Evolutionary conservation across 2,113 vertebrate species (phyloP).

Genomic region (Manacus vitellinus): DNA sequence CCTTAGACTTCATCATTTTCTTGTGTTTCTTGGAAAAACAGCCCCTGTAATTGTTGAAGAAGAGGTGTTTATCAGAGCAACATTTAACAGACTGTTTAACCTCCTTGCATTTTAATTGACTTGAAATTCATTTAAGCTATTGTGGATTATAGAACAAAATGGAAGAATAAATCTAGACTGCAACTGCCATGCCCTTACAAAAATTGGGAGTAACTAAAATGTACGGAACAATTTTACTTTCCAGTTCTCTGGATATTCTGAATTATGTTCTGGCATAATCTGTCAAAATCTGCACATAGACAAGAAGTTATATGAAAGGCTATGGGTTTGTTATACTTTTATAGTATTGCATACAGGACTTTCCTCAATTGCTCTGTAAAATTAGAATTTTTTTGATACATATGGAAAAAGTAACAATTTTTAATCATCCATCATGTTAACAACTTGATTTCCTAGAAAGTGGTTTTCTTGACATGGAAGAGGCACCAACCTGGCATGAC

Average conservation of each 20-base stretch:
- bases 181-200: neutral
- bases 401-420: neutral
- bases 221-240: neutral
- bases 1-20: neutral
- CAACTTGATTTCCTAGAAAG: neutral
- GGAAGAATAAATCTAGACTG: neutral
- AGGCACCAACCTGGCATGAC: neutral
- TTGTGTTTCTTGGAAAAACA: neutral
- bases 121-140: neutral
- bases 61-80: neutral
- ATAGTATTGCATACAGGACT: neutral
- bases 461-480: neutral
- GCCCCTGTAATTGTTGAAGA: neutral
- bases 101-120: neutral
- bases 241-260: neutral
- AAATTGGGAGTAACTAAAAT: neutral
- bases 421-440: accelerated
- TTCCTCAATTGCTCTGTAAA: neutral
- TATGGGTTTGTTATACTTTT: neutral
- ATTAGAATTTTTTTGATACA: neutral
- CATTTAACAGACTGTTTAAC: neutral
- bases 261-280: neutral
- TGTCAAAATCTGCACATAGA: neutral
- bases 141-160: neutral
- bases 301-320: neutral